Percentiles rank a stretch among this genome's conserved stretches.
These are phyloP conservation scores for Physella acuta DNA, from an alignment of 1,140 invertebrate genomes.

Conservation along the genomic window DNA sequence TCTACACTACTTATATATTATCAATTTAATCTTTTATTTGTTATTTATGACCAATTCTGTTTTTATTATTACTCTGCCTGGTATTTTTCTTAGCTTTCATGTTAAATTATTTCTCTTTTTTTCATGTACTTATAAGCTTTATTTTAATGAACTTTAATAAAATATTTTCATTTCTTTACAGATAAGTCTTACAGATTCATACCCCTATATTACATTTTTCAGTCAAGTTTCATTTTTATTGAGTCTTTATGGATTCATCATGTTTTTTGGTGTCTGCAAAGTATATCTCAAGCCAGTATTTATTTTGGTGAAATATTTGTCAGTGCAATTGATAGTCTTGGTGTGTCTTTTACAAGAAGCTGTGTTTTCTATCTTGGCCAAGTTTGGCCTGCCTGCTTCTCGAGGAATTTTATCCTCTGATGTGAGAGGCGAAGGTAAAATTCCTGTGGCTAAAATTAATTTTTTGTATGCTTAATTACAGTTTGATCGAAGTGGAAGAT, in stretches of 20 bases:
- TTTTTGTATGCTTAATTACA: neutral
- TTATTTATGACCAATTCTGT: too few species aligned
- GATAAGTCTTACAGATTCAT: neutral
- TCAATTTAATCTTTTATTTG: too few species aligned
- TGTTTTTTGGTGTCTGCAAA: constrained; percentile 1
- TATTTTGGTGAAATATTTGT: neutral
- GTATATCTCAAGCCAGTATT: neutral
- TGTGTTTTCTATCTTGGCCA: neutral
- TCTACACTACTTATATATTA: too few species aligned
- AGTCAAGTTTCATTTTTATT: neutral
- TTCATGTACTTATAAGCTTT: too few species aligned
- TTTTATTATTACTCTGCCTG: too few species aligned
- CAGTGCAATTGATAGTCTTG: neutral
- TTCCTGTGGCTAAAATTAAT: neutral
- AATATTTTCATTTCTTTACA: too few species aligned
- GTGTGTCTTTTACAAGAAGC: neutral
- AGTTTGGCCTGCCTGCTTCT: neutral
- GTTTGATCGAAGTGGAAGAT: neutral
- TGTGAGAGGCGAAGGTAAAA: constrained; percentile 1
- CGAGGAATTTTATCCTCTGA: neutral
- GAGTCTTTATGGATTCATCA: neutral
- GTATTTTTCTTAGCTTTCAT: too few species aligned
- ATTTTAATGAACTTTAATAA: too few species aligned
- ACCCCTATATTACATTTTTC: neutral
- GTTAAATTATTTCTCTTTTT: too few species aligned